Evolutionary conservation across 1,140 invertebrate genomes (phyloP).

Genomic region (Sinella curviseta): DNA sequence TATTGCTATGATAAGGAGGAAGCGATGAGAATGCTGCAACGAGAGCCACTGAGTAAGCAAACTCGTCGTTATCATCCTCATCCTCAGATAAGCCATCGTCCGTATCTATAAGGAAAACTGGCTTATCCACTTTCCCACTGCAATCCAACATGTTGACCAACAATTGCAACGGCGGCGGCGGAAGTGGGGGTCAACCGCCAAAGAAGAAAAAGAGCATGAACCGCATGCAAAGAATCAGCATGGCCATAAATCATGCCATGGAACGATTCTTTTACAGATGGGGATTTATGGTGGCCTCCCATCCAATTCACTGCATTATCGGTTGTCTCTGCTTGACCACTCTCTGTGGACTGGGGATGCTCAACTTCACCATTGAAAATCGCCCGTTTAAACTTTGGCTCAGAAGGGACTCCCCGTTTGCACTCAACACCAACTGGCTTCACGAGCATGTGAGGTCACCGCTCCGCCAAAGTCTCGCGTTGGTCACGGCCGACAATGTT

Average conservation of each 20-base stretch:
- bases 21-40: no score
- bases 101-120: no score
- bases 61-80: no score
- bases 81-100: no score
- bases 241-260: background rate
- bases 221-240: background rate
- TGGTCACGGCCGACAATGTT: constrained; percentile 57
- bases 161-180: no score
- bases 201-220: background rate
- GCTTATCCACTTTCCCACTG: no score
- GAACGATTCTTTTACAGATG: constrained; percentile 44
- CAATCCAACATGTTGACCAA: no score
- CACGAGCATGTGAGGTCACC: constrained; percentile 66
- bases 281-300: constrained; percentile 49
- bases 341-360: constrained; percentile 60
- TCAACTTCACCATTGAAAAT: constrained; percentile 63
- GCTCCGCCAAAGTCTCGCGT: constrained; percentile 29
- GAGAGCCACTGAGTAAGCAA: no score
- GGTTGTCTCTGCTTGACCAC: constrained; percentile 59
- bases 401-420: constrained; percentile 66
- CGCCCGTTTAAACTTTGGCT: constrained; percentile 75
- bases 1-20: no score
- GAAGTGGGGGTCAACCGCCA: no score
- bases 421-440: constrained; percentile 69
- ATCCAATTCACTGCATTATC: constrained; percentile 61